These are phyloP conservation scores for Siphlonurus alternatus DNA, from an alignment of 2,888 invertebrate genomes.

Conservation along the genomic window DNA sequence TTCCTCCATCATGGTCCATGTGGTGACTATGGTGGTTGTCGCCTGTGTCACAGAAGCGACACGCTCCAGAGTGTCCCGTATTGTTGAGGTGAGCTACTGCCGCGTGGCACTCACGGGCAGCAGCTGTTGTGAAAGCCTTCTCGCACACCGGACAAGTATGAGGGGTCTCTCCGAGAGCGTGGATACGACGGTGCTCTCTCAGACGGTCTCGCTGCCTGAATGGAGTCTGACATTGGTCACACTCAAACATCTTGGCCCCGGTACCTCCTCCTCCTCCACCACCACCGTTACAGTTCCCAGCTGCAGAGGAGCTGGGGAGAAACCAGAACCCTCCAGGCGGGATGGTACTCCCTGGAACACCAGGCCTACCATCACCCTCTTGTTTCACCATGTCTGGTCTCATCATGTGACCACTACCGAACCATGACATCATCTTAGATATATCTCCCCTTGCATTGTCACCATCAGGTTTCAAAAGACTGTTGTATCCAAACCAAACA, in stretches of 20 bases:
- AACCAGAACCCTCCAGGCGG: not conserved
- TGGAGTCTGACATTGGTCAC: constrained; percentile 7
- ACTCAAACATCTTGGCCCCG: constrained; percentile 2
- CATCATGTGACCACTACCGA: not conserved
- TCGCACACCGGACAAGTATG: constrained; percentile 9
- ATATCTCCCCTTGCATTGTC: not conserved
- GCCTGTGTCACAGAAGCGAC: not conserved
- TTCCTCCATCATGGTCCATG: not conserved
- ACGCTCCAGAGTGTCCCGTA: not conserved
- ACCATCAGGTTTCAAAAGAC: not conserved
- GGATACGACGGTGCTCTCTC: constrained; percentile 8
- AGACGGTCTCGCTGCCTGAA: constrained; percentile 9
- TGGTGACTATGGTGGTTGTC: not conserved
- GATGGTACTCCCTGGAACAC: not conserved
- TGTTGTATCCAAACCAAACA: not conserved
- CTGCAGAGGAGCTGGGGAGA: not conserved
- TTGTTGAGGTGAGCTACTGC: not conserved
- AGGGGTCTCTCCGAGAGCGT: constrained; percentile 8
- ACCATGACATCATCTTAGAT: constrained; percentile 1
- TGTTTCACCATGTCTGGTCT: not conserved
- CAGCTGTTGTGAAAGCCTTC: constrained; percentile 7
- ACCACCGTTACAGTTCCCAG: not conserved
- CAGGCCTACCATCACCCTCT: not conserved
- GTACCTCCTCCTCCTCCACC: not conserved
- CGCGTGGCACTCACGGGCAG: constrained; percentile 7